phyloP scores from a whole-genome alignment of 2,797 vertebrate genomes.

The Benthosema pterotum region DNA sequence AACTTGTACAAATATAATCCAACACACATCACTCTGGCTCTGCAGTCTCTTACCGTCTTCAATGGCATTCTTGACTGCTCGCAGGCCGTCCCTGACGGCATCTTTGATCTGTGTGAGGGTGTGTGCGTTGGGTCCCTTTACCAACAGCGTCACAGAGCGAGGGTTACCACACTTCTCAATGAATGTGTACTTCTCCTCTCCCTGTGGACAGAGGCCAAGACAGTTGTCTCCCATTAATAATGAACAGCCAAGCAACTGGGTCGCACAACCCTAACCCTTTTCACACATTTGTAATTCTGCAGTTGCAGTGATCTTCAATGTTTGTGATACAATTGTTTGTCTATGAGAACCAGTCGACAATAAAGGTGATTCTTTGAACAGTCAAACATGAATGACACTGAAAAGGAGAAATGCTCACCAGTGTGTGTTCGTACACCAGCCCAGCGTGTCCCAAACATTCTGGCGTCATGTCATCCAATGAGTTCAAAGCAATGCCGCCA shows the following conservation, averaged over 20 bases:
- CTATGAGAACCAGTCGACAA: too few relatives aligned
- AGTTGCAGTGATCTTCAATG: too few relatives aligned
- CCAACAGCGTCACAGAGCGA: constrained; percentile 83
- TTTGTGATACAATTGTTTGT: too few relatives aligned
- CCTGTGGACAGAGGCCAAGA: constrained; percentile 70
- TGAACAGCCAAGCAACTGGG: too few relatives aligned
- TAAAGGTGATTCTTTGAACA: too few relatives aligned
- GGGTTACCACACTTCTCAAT: constrained; percentile 94
- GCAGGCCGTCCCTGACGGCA: constrained; percentile 90
- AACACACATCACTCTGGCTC: neutral
- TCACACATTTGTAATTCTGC: too few relatives aligned
- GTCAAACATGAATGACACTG: neutral
- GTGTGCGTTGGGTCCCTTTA: constrained; percentile 97
- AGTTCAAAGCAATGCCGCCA: constrained; percentile 94
- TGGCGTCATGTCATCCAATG: constrained; percentile 89
- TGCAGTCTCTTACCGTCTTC: constrained; percentile 86
- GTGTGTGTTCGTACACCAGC: constrained; percentile 91
- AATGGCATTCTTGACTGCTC: constrained; percentile 94
- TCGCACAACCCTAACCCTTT: too few relatives aligned
- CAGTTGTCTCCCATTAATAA: neutral
- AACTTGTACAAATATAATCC: too few relatives aligned
- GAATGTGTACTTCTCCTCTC: constrained; percentile 86
- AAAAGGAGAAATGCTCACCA: constrained; percentile 79
- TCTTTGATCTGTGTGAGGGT: constrained; percentile 97
- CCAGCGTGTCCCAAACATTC: constrained; percentile 93